Conservation (phyloP, 2,888 invertebrate genomes). For the Dysmachus trigonus region DNA sequence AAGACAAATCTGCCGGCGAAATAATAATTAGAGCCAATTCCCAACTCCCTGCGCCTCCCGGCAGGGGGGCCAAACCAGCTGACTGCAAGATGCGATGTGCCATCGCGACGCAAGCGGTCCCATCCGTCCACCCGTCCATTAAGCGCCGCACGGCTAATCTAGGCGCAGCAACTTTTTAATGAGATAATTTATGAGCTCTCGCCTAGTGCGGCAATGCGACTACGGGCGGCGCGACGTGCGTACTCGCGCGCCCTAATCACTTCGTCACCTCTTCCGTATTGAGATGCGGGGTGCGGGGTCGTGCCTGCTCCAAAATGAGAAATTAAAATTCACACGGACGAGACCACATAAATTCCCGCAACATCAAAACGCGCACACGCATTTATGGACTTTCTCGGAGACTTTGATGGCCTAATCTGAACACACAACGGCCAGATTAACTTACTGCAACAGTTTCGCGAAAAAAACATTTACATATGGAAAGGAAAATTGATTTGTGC, state of each 20-base stretch:
- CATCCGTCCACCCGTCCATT: constrained; percentile 3
- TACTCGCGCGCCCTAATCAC: neutral
- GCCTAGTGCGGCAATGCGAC: neutral
- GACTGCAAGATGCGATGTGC: neutral
- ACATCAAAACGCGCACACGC: neutral
- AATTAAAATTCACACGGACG: neutral
- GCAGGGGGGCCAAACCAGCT: too few relatives aligned
- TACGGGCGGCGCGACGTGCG: neutral
- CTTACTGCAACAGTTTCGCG: constrained; percentile 22
- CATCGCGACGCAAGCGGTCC: neutral
- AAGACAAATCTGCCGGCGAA: constrained; percentile 9
- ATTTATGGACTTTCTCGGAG: neutral
- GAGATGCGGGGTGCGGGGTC: too few relatives aligned
- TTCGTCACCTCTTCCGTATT: constrained; percentile 24
- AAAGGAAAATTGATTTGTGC: constrained; percentile 29
- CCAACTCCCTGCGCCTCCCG: neutral
- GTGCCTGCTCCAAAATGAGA: neutral
- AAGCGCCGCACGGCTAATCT: constrained; percentile 11
- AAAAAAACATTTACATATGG: constrained; percentile 19
- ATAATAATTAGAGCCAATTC: constrained; percentile 4
- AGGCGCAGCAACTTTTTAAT: constrained; percentile 27
- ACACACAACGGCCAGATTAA: constrained; percentile 29
- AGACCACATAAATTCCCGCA: neutral
- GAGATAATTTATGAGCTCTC: constrained; percentile 17
- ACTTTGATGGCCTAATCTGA: neutral